A percentile compares a stretch with the other conserved stretches of the same genome.
These are phyloP conservation scores for Phortica variegata DNA, from an alignment of 1,140 invertebrate species.

Conservation along the genomic window DNA sequence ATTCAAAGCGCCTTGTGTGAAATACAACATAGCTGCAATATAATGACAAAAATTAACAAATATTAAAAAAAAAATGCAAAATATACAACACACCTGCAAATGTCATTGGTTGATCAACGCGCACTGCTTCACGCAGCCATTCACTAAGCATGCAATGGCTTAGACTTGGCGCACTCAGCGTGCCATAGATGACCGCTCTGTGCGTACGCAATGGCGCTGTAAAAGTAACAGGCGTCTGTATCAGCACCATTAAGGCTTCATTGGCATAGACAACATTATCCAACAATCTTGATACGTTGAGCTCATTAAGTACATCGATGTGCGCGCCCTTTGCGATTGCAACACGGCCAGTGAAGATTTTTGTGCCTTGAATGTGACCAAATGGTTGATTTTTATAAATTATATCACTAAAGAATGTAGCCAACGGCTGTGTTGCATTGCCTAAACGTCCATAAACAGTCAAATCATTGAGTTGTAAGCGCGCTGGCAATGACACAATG, in stretches of 20 bases:
- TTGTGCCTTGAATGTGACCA: constrained; percentile 14
- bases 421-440: constrained; percentile 17
- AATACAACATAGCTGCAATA: constrained; percentile 20
- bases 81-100: constrained; percentile 6
- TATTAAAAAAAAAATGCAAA: neutral
- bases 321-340: constrained; percentile 22
- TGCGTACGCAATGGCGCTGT: constrained; percentile 16
- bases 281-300: constrained; percentile 10
- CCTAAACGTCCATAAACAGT: constrained; percentile 33
- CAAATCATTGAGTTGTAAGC: constrained; percentile 18
- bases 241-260: constrained; percentile 1
- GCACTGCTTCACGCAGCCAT: constrained; percentile 39
- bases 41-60: neutral
- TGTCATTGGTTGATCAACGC: constrained; percentile 29
- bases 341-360: constrained; percentile 39
- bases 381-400: constrained; percentile 23
- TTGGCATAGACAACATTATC: constrained; percentile 19
- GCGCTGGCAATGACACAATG: constrained; percentile 1
- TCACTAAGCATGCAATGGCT: constrained; percentile 27
- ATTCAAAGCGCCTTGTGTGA: constrained; percentile 29
- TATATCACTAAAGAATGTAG: constrained; percentile 31
- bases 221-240: constrained; percentile 28
- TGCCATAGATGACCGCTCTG: constrained; percentile 5
- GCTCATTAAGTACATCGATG: constrained; percentile 26
- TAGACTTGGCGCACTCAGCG: constrained; percentile 11